Evolutionary conservation across 2,888 invertebrate genomes (phyloP).

Genomic region (Cheilosia grossa): DNA sequence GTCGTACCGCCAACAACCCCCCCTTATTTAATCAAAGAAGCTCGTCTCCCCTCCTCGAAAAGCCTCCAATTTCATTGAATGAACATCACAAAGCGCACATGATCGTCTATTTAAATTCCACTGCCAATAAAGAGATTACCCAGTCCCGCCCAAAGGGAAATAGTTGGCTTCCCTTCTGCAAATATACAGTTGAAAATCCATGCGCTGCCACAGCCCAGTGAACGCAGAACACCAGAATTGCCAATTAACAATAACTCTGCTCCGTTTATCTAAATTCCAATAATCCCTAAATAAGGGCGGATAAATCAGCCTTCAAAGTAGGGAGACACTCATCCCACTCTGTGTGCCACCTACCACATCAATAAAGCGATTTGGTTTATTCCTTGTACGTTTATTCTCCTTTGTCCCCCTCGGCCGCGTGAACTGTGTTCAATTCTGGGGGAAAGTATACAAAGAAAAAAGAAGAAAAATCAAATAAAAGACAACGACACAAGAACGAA

Average conservation of each 20-base stretch:
- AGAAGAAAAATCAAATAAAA: conserved; percentile 34
- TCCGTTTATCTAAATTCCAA: conserved; percentile 74
- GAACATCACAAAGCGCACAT: background rate
- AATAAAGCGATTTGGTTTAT: conserved; percentile 71
- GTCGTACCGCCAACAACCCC: too few species aligned
- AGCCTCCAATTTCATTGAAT: too few species aligned
- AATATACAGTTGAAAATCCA: too few species aligned
- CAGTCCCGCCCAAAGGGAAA: conserved; percentile 28
- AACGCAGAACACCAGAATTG: conserved; percentile 60
- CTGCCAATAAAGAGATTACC: conserved; percentile 70
- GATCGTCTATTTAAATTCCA: conserved; percentile 60
- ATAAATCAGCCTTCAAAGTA: conserved; percentile 63
- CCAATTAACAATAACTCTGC: conserved; percentile 74
- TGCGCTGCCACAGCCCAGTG: too few species aligned
- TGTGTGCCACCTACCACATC: conserved; percentile 45
- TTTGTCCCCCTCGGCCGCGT: background rate
- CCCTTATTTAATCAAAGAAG: too few species aligned
- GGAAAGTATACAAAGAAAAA: background rate
- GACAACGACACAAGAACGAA: conserved; percentile 47
- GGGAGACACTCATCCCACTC: conserved; percentile 5
- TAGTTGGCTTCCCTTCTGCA: conserved; percentile 40
- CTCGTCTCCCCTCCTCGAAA: too few species aligned
- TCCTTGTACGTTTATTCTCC: conserved; percentile 53
- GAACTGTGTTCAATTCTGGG: conserved; percentile 11
- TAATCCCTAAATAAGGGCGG: conserved; percentile 72